phyloP scores from a whole-genome alignment of 2,888 invertebrate species.

The Plagodis dolabraria region DNA sequence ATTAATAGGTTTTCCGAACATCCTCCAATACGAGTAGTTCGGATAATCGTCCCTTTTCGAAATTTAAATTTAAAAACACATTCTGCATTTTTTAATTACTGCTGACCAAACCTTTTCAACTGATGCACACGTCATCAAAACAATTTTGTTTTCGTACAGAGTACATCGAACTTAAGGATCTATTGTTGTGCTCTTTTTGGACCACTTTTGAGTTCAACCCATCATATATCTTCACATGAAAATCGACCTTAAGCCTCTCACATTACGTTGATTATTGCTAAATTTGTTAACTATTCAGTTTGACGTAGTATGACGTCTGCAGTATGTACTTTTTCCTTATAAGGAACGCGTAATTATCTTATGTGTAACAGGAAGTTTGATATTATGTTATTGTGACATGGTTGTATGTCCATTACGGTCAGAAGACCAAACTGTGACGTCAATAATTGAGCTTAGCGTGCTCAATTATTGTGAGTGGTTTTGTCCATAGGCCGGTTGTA shows the following conservation, averaged over 20 bases:
- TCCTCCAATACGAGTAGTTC: too few species aligned
- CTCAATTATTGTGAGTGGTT: too few species aligned
- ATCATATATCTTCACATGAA: neutral
- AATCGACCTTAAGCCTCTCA: slow-evolving; percentile 4
- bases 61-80: too few species aligned
- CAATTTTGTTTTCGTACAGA: slow-evolving; percentile 11
- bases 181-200: slow-evolving; percentile 25
- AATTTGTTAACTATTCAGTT: too few species aligned
- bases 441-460: neutral
- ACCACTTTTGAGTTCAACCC: neutral
- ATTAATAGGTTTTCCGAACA: too few species aligned
- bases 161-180: slow-evolving; percentile 16
- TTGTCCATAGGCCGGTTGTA: too few species aligned
- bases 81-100: too few species aligned
- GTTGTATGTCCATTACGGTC: neutral
- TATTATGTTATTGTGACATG: neutral
- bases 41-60: too few species aligned
- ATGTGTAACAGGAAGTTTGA: too few species aligned
- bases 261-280: slow-evolving; percentile 7
- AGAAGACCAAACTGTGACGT: neutral
- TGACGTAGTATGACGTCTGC: too few species aligned
- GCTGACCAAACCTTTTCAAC: neutral
- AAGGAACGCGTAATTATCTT: neutral
- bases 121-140: slow-evolving; percentile 7
- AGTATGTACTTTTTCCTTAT: neutral